Base-by-base conservation (phyloP, 1,140 invertebrate species). In the Drosophila parvula region DNA sequence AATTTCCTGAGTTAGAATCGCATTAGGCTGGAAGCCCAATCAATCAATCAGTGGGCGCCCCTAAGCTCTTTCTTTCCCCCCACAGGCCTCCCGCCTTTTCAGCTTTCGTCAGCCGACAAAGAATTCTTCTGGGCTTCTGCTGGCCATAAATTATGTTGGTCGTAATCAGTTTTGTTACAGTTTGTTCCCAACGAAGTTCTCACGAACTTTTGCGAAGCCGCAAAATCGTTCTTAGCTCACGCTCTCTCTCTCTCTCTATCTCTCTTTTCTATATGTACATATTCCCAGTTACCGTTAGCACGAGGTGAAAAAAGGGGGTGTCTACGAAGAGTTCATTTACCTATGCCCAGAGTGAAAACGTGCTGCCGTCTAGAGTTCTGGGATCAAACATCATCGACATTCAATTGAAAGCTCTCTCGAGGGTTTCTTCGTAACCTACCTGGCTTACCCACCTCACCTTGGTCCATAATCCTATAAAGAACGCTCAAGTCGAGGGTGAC, bases 161-260 rank as follows among this genome's bases (percentile, higher is more conserved):
- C 79, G 83, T 88, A 86, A 86, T 88, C 83, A 83, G 69, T 79
- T 86, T 83, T 80, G 83, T 83, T 88, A 88, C 84, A 89, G 84
- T 88, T 88, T 84, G 69, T 73, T 40, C 45, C 47, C 50, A 22
- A 22, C 34, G 74, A 36, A 53, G 62, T 86, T 86, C 76, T 83
- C 79, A 88, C 76, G 83, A 78, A 71, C 58, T 78, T 78, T 78
- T 57, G 64, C 65, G 43, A 75, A 76, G 74, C 71, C 74, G 74
- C 74, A 75, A 75, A 75, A 75, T 81, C 45, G 61, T 58, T 56
- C 22, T 36, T 18, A 32, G 11, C 18, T 41, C 27, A n/a, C 9
- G 28, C 56, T 32, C 18, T 12, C 47, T 28, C 22, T n/a, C 22
- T 0, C 12, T 3, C 12, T 43, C 58, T 51, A 32, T 41, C 36